Evolutionary conservation across 2,113 vertebrate species (phyloP).

Genomic region (Rallus limicola): DNA sequence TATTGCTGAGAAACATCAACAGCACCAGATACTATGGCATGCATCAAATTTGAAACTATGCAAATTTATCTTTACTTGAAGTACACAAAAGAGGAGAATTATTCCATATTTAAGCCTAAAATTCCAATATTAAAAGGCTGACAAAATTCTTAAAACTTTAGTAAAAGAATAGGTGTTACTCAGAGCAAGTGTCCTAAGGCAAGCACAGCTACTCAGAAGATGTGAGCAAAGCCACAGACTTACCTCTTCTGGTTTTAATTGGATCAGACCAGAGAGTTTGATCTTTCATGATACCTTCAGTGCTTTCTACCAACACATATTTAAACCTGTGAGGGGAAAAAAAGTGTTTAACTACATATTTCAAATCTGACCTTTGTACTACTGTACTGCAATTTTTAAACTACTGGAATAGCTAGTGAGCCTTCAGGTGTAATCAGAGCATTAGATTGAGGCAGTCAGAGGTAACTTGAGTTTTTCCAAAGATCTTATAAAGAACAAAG

Average conservation of each 20-base stretch:
- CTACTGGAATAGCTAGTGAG: not conserved
- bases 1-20: not conserved
- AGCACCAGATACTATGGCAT: not conserved
- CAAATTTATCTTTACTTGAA: not conserved
- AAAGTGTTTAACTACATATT: not conserved
- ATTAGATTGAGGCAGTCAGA: not conserved
- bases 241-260: conserved; percentile 64
- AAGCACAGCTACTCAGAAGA: not conserved
- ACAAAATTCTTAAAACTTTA: not conserved
- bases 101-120: not conserved
- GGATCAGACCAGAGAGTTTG: conserved; percentile 73
- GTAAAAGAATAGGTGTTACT: not conserved
- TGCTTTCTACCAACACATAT: conserved; percentile 56
- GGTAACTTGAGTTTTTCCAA: not conserved
- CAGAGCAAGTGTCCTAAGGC: not conserved
- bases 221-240: not conserved
- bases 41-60: not conserved
- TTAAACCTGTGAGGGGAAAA: conserved; percentile 61
- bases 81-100: not conserved
- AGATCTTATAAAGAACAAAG: not conserved
- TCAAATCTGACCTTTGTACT: not conserved
- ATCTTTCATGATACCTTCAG: conserved; percentile 2
- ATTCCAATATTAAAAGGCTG: not conserved
- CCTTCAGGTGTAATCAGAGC: not conserved
- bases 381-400: not conserved